Percentiles rank a stretch among this genome's conserved stretches.
These are phyloP conservation scores for Eubucco bourcierii DNA, from an alignment of 2,113 vertebrate species.

Conservation along the genomic window DNA sequence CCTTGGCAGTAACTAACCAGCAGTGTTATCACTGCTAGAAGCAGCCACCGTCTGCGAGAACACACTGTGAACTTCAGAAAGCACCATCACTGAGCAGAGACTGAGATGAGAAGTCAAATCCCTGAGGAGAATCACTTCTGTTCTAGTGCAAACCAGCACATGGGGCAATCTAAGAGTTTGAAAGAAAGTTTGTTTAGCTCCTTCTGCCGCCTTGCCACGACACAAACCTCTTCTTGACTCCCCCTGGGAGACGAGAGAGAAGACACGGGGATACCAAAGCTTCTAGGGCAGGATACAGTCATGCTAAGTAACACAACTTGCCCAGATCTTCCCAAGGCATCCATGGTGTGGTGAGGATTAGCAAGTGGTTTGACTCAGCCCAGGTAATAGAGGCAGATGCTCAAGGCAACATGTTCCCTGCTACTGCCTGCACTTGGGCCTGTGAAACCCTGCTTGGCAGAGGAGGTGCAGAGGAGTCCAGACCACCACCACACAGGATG, in stretches of 20 bases:
- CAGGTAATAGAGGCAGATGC: not conserved
- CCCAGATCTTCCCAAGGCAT: not conserved
- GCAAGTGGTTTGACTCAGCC: not conserved
- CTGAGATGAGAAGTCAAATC: not conserved
- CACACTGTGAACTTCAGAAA: not conserved
- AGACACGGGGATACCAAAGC: not conserved
- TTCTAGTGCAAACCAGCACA: not conserved
- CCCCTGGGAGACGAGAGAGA: not conserved
- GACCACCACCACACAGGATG: not conserved
- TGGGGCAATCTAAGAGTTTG: not conserved
- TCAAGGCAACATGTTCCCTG: not conserved
- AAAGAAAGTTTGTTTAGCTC: not conserved
- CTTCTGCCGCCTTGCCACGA: fast-evolving
- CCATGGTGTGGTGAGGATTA: not conserved
- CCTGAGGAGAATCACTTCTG: not conserved
- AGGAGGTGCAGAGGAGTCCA: not conserved
- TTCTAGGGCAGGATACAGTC: not conserved
- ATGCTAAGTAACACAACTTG: not conserved
- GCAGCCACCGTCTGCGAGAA: too few species aligned
- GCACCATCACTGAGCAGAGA: not conserved
- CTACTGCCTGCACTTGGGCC: not conserved
- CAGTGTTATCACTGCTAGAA: too few species aligned
- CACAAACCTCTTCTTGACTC: fast-evolving
- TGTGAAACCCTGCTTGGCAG: not conserved
- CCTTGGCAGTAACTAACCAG: not conserved